Evolutionary conservation across 2,888 invertebrate species (phyloP).

Genomic region (Cancer borealis): DNA sequence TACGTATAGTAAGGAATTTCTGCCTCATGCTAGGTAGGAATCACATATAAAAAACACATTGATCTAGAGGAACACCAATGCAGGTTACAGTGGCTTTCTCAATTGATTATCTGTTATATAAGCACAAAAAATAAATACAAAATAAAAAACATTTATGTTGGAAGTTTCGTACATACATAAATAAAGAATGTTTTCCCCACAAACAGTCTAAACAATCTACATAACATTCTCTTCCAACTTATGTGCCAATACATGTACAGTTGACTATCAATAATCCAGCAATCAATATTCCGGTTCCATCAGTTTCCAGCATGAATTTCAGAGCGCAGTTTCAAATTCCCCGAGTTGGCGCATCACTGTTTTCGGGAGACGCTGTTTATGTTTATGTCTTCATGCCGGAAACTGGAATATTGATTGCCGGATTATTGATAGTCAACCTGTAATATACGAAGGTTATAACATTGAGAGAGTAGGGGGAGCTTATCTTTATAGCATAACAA

Average conservation of each 20-base stretch:
- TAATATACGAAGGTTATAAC: too few species aligned
- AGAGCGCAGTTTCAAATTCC: too few species aligned
- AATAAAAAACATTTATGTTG: background rate
- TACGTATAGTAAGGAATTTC: background rate
- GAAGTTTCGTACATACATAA: background rate
- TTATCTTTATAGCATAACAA: background rate
- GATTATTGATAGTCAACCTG: too few species aligned
- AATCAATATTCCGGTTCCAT: too few species aligned
- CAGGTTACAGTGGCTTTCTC: background rate
- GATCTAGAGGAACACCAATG: conserved; percentile 8
- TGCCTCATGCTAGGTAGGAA: conserved; percentile 24
- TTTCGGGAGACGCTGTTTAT: too few species aligned
- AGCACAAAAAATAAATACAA: background rate
- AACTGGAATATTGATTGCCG: too few species aligned
- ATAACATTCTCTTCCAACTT: background rate
- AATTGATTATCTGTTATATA: background rate
- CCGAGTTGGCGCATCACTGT: too few species aligned
- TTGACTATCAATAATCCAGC: background rate
- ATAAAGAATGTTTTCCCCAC: background rate
- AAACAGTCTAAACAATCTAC: background rate
- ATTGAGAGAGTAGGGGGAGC: background rate
- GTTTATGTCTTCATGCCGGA: too few species aligned
- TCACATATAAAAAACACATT: background rate
- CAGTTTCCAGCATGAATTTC: too few species aligned
- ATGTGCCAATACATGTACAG: background rate